Conservation (phyloP, 2,113 vertebrate species). For the Gallinago paraguaiae region DNA sequence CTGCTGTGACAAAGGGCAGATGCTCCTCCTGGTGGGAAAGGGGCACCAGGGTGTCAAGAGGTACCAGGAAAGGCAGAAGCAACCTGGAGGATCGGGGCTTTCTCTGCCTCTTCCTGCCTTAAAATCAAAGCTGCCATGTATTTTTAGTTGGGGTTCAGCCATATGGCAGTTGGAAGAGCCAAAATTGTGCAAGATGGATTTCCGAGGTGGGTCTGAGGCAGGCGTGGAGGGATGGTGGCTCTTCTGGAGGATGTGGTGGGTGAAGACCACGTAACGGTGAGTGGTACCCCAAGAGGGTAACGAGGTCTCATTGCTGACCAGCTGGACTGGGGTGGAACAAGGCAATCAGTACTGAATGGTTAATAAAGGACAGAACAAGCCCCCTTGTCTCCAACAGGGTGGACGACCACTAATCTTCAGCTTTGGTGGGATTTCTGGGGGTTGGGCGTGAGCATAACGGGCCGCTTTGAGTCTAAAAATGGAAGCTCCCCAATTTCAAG, state of each 20-base stretch:
- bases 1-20: not conserved
- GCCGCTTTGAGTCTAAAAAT: not conserved
- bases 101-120: not conserved
- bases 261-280: rapidly evolving
- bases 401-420: not conserved
- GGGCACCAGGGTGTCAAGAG: rapidly evolving
- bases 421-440: not conserved
- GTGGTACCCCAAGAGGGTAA: not conserved
- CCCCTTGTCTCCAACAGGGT: not conserved
- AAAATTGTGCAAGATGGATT: too few relatives aligned
- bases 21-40: not conserved
- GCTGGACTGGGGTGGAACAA: not conserved
- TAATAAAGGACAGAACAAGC: rapidly evolving
- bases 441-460: not conserved
- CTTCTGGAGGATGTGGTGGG: not conserved
- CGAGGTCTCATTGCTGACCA: not conserved
- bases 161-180: not conserved
- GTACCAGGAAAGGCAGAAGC: not conserved
- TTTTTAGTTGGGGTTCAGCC: not conserved
- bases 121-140: rapidly evolving
- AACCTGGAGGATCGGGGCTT: not conserved
- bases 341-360: not conserved
- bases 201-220: too few relatives aligned
- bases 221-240: not conserved
- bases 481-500: not conserved